Conservation (phyloP, 2,888 invertebrate genomes). For the Bellardia bayeri region DNA sequence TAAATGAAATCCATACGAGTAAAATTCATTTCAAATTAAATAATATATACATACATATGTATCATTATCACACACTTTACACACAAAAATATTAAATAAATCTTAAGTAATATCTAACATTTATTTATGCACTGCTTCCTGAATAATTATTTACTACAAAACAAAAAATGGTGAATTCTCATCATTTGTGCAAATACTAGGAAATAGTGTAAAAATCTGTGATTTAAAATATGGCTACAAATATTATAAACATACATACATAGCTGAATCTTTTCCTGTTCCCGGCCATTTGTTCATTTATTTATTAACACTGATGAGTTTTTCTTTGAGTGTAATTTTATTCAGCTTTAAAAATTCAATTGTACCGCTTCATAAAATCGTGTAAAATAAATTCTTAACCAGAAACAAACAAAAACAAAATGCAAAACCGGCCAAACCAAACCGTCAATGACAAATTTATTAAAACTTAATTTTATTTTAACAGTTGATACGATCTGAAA, state of each 20-base stretch:
- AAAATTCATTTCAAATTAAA: background rate
- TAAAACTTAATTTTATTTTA: conserved; percentile 34
- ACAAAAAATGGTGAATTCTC: conserved; percentile 4
- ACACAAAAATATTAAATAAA: background rate
- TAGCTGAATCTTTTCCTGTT: background rate
- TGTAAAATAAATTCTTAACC: conserved; percentile 34
- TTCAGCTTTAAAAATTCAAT: background rate
- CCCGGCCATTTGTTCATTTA: background rate
- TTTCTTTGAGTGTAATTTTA: conserved; percentile 27
- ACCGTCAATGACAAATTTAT: conserved; percentile 56
- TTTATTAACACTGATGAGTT: background rate
- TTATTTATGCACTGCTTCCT: conserved; percentile 48
- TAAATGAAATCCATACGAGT: conserved; percentile 3
- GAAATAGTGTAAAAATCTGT: conserved; percentile 40
- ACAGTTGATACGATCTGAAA: conserved; percentile 32
- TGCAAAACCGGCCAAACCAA: conserved; percentile 41
- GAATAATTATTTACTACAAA: conserved; percentile 27
- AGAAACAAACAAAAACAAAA: background rate
- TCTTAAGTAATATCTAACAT: background rate
- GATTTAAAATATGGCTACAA: conserved; percentile 7
- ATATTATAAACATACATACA: no score
- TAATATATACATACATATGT: background rate
- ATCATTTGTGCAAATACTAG: conserved; percentile 1
- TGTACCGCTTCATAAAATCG: conserved; percentile 29
- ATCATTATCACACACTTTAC: background rate